A percentile compares a stretch with the other conserved stretches of the same genome.
These are phyloP conservation scores for Prinia subflava DNA, from an alignment of 2,113 vertebrate species.

Conservation along the genomic window DNA sequence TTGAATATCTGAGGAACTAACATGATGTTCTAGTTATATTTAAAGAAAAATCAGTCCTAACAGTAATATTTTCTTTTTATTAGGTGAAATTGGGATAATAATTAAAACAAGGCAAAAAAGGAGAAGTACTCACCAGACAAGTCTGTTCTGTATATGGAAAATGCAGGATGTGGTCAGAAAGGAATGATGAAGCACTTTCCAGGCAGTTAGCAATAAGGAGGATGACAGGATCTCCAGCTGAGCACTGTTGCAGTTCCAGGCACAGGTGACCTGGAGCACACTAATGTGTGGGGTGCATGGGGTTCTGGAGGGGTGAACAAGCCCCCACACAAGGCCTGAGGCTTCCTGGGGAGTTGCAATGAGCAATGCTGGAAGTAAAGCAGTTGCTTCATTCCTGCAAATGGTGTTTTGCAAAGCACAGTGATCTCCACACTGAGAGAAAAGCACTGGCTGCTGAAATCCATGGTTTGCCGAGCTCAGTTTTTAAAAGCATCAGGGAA, in stretches of 20 bases:
- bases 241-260: neutral
- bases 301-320: neutral
- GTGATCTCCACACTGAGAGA: neutral
- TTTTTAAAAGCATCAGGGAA: neutral
- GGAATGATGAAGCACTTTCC: slow-evolving; percentile 36
- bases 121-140: neutral
- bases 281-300: rapidly evolving
- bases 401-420: rapidly evolving
- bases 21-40: neutral
- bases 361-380: neutral
- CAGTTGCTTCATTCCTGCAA: rapidly evolving
- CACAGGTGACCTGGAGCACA: neutral
- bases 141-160: neutral
- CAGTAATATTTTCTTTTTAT: neutral
- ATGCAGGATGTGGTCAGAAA: neutral
- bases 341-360: neutral
- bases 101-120: neutral
- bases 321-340: neutral
- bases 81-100: neutral
- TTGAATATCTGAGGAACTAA: neutral
- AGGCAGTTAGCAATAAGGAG: neutral
- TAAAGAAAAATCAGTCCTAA: slow-evolving; percentile 1
- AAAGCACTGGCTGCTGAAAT: neutral
- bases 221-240: neutral
- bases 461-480: neutral